Evolutionary conservation across 2,888 invertebrate species (phyloP).

Genomic region (Caradrina kadenii): DNA sequence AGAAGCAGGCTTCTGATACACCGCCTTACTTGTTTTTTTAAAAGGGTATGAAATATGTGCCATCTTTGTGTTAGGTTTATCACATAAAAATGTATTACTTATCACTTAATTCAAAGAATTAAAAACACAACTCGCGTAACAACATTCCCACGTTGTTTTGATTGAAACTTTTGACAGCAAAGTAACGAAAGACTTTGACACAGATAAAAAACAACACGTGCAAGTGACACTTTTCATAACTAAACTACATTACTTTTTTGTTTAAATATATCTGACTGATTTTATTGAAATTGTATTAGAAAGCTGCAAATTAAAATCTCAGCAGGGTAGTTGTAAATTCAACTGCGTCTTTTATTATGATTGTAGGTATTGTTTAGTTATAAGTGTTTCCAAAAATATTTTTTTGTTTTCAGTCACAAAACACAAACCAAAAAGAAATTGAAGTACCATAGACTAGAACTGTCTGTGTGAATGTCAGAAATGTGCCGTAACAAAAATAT

Average conservation of each 20-base stretch:
- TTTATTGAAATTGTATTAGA: neutral
- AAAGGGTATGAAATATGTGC: constrained; percentile 88
- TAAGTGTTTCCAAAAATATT: neutral
- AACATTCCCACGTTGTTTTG: constrained; percentile 63
- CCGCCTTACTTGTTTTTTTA: constrained; percentile 93
- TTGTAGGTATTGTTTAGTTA: too few relatives aligned
- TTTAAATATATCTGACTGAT: neutral
- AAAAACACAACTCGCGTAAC: neutral
- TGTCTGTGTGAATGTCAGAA: constrained; percentile 64
- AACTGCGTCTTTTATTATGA: too few relatives aligned
- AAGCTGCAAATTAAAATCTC: too few relatives aligned
- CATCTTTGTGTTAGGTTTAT: constrained; percentile 68
- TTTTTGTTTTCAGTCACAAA: neutral
- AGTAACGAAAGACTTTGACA: neutral
- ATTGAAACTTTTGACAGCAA: constrained; percentile 47
- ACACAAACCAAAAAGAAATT: neutral
- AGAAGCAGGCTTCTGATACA: constrained; percentile 92
- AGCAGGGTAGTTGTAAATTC: too few relatives aligned
- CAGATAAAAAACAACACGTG: constrained; percentile 36
- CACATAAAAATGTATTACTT: constrained; percentile 5
- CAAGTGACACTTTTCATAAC: constrained; percentile 10
- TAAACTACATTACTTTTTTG: too few relatives aligned
- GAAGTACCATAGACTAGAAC: neutral
- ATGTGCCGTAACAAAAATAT: constrained; percentile 71
- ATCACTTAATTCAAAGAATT: constrained; percentile 28